These are phyloP conservation scores for Cinara cedri DNA, from an alignment of 2,888 invertebrate genomes.

Conservation along the genomic window DNA sequence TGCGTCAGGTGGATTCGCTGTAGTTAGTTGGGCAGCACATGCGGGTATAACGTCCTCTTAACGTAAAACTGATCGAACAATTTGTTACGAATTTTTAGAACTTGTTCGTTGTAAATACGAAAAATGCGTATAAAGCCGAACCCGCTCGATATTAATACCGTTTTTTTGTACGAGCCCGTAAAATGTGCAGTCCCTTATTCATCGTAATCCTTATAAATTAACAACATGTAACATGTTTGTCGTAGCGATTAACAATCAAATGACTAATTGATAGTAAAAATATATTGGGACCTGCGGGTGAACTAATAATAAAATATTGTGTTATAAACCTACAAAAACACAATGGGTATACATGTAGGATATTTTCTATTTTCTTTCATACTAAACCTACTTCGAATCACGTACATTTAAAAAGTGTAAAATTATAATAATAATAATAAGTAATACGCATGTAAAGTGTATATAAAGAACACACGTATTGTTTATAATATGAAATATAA, in stretches of 20 bases:
- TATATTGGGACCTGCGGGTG: not conserved
- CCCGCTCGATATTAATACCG: too few relatives aligned
- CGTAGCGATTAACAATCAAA: not conserved
- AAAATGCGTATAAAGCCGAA: too few relatives aligned
- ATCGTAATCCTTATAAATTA: too few relatives aligned
- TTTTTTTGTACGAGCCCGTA: too few relatives aligned
- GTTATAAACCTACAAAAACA: slow-evolving; percentile 20
- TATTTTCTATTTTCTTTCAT: slow-evolving; percentile 8
- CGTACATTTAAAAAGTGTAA: slow-evolving; percentile 33
- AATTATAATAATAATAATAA: slow-evolving; percentile 29
- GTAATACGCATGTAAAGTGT: not conserved
- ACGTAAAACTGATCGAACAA: too few relatives aligned
- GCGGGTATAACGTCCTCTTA: too few relatives aligned
- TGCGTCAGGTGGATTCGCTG: too few relatives aligned
- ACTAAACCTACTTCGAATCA: slow-evolving; percentile 14
- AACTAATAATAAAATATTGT: not conserved
- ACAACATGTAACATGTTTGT: not conserved
- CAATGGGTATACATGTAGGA: not conserved
- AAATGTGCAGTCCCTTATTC: too few relatives aligned
- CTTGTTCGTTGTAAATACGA: too few relatives aligned
- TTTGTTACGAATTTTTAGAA: too few relatives aligned
- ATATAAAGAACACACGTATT: slow-evolving; percentile 40
- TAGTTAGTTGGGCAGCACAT: too few relatives aligned
- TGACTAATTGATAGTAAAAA: not conserved
- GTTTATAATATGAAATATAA: slow-evolving; percentile 32